phyloP scores from a whole-genome alignment of 2,888 invertebrate genomes.

The Rhagophthalmus giganteus region DNA sequence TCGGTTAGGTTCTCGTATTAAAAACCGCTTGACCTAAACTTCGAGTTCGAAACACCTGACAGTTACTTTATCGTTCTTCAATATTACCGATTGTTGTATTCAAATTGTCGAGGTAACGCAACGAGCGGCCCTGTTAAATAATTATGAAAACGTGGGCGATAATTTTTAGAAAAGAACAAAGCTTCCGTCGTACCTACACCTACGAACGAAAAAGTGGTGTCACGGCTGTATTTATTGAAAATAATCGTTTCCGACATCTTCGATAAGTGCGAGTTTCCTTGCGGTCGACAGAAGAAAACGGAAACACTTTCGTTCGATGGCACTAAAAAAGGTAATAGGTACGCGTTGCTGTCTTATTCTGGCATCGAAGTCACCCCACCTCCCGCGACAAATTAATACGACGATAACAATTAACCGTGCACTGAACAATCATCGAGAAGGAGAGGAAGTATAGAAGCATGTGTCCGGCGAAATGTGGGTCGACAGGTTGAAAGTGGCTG shows the following conservation, averaged over 20 bases:
- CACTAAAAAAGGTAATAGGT: not conserved
- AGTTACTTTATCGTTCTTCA: too few species aligned
- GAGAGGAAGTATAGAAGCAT: slow-evolving; percentile 30
- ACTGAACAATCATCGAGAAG: slow-evolving; percentile 30
- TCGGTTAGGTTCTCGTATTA: too few species aligned
- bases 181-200: too few species aligned
- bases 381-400: slow-evolving; percentile 1
- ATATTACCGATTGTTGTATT: too few species aligned
- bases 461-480: slow-evolving; percentile 36
- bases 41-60: too few species aligned
- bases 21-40: too few species aligned
- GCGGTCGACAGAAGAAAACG: not conserved
- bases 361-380: slow-evolving; percentile 11
- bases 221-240: slow-evolving; percentile 25
- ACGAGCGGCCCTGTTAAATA: too few species aligned
- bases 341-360: slow-evolving; percentile 2
- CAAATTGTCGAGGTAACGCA: too few species aligned
- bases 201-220: slow-evolving; percentile 15
- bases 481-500: slow-evolving; percentile 38
- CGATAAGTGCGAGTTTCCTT: not conserved
- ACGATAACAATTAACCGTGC: slow-evolving; percentile 14
- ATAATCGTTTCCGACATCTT: slow-evolving; percentile 16
- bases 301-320: slow-evolving; percentile 5
- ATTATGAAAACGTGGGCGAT: too few species aligned
- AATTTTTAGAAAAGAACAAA: too few species aligned